A percentile compares a stretch with the other conserved stretches of the same genome.
Conservation (phyloP, 2,888 invertebrate genomes). For the Hyalella azteca region DNA sequence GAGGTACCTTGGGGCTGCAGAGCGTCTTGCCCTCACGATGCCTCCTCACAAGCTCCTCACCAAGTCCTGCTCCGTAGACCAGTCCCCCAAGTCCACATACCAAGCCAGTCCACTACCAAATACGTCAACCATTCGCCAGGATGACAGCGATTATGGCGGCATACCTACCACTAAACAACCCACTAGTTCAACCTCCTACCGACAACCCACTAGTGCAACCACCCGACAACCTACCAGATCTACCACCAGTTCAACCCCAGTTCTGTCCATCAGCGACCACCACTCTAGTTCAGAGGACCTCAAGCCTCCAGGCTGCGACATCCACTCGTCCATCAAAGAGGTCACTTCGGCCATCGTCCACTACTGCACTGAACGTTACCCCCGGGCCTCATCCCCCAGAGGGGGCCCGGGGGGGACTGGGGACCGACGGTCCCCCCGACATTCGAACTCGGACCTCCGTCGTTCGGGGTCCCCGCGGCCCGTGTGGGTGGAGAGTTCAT, state of each 20-base stretch:
- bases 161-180: conserved; percentile 65
- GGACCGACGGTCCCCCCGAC: conserved; percentile 67
- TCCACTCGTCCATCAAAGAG: conserved; percentile 86
- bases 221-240: conserved; percentile 67
- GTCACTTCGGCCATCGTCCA: conserved; percentile 92
- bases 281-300: conserved; percentile 39
- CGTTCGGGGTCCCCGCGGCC: conserved; percentile 63
- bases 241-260: conserved; percentile 62
- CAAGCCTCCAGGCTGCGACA: conserved; percentile 67
- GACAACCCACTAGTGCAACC: conserved; percentile 12
- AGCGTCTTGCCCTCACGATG: conserved; percentile 66
- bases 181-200: conserved; percentile 17
- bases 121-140: too few species aligned
- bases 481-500: conserved; percentile 92
- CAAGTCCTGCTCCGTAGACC: not conserved
- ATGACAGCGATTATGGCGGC: too few species aligned
- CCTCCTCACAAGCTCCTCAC: not conserved
- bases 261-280: conserved; percentile 62
- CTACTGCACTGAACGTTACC: conserved; percentile 71
- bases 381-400: conserved; percentile 41
- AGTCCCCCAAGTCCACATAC: too few species aligned
- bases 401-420: not conserved
- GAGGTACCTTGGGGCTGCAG: conserved; percentile 51
- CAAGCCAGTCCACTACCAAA: too few species aligned
- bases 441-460: conserved; percentile 42